Evolutionary conservation across 2,888 invertebrate genomes (phyloP).

Genomic region (Eupithecia insigniata): DNA sequence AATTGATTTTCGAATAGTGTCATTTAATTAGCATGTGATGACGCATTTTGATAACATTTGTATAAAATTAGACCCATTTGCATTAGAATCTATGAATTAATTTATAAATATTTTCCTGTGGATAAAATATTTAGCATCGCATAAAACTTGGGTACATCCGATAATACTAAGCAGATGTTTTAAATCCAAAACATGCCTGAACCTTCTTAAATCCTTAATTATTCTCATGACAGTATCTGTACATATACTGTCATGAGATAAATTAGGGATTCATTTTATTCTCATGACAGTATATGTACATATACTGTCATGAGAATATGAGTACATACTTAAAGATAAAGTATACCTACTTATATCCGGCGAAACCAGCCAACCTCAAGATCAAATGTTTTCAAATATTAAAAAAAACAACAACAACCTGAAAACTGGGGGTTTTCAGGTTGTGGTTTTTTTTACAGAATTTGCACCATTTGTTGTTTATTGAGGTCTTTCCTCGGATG

Average conservation of each 20-base stretch:
- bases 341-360: neutral
- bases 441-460: neutral
- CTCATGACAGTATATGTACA: no score
- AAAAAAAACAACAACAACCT: no score
- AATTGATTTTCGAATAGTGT: slow-evolving; percentile 18
- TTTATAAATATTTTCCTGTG: neutral
- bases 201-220: neutral
- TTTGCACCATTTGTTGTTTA: neutral
- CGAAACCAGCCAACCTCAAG: neutral
- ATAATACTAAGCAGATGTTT: neutral
- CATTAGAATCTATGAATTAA: slow-evolving; percentile 5
- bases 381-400: neutral
- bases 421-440: neutral
- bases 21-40: slow-evolving; percentile 11
- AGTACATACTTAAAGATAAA: no score
- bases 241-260: no score
- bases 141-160: slow-evolving; percentile 1
- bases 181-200: neutral
- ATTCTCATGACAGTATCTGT: no score
- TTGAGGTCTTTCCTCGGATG: neutral
- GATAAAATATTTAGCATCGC: slow-evolving; percentile 1
- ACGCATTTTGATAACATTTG: slow-evolving; percentile 23
- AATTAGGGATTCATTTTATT: no score
- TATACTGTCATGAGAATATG: no score
- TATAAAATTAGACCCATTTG: slow-evolving; percentile 23